phyloP scores from a whole-genome alignment of 2,113 vertebrate genomes.

The Leptosomus discolor region DNA sequence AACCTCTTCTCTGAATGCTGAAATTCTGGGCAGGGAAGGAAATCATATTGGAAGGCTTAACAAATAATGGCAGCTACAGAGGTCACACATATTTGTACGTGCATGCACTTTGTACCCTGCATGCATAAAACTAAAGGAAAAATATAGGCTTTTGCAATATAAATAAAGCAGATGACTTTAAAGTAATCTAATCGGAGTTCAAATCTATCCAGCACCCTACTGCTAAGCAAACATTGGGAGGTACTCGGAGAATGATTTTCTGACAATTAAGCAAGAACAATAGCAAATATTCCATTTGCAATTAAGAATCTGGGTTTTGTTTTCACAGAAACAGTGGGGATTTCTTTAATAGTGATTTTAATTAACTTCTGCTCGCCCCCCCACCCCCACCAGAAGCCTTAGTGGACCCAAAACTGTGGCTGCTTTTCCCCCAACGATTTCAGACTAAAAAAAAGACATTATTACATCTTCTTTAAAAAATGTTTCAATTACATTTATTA shows the following conservation, averaged over 20 bases:
- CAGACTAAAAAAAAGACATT: background rate
- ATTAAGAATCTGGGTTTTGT: slow-evolving; percentile 16
- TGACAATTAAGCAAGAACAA: slow-evolving; percentile 45
- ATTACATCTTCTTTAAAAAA: background rate
- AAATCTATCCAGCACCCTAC: background rate
- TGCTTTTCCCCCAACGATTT: background rate
- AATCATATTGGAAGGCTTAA: background rate
- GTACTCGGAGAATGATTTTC: slow-evolving; percentile 18
- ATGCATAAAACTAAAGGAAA: background rate
- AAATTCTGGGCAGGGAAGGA: background rate
- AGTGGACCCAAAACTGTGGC: background rate
- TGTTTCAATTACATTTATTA: background rate
- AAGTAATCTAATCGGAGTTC: background rate
- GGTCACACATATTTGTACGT: background rate
- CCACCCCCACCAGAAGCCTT: background rate
- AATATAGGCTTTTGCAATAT: background rate
- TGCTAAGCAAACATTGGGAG: background rate
- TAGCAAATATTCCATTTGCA: slow-evolving; percentile 24
- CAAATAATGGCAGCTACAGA: background rate
- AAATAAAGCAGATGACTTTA: background rate
- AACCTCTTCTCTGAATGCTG: background rate
- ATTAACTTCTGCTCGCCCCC: slow-evolving; percentile 2
- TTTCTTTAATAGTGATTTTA: background rate
- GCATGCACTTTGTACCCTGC: background rate
- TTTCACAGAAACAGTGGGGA: slow-evolving; percentile 13